phyloP scores from a whole-genome alignment of 2,888 invertebrate species.

The Dastarcus helophoroides region DNA sequence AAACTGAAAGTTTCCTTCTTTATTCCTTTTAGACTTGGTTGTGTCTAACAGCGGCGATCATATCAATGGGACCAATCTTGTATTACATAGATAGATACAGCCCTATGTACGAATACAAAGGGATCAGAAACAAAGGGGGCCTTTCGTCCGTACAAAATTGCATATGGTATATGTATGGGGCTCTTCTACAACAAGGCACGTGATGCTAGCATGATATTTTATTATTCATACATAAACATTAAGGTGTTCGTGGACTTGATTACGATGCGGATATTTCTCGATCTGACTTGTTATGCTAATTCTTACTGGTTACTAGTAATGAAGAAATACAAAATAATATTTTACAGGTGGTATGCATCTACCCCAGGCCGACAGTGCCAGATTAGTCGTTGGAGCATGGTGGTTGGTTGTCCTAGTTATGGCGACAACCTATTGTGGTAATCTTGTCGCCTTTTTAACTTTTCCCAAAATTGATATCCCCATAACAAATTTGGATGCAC shows the following conservation, averaged over 20 bases:
- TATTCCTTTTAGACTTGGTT: conserved; percentile 68
- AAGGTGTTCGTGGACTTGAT: too few relatives aligned
- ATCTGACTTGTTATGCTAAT: too few relatives aligned
- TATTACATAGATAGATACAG: conserved; percentile 61
- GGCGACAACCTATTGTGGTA: conserved; percentile 86
- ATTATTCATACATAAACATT: too few relatives aligned
- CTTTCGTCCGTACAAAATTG: conserved; percentile 56
- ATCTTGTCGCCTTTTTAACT: conserved; percentile 83
- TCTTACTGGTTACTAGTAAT: too few relatives aligned
- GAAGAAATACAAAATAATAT: conserved; percentile 2
- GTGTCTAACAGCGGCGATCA: conserved; percentile 60
- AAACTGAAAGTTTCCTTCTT: too few relatives aligned
- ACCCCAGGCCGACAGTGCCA: conserved; percentile 75
- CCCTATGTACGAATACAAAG: conserved; percentile 57
- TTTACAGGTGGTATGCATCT: conserved; percentile 71
- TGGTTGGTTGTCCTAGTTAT: conserved; percentile 84
- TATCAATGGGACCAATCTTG: conserved; percentile 67
- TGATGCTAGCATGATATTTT: background rate
- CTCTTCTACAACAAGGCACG: conserved; percentile 79
- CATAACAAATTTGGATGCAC: conserved; percentile 55
- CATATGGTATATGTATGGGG: conserved; percentile 83
- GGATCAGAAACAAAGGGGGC: conserved; percentile 45
- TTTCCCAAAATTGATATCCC: conserved; percentile 74
- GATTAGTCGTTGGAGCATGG: conserved; percentile 80
- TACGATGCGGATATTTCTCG: too few relatives aligned